phyloP scores from a whole-genome alignment of 2,888 invertebrate species.

The Linhomoeus sp. region DNA sequence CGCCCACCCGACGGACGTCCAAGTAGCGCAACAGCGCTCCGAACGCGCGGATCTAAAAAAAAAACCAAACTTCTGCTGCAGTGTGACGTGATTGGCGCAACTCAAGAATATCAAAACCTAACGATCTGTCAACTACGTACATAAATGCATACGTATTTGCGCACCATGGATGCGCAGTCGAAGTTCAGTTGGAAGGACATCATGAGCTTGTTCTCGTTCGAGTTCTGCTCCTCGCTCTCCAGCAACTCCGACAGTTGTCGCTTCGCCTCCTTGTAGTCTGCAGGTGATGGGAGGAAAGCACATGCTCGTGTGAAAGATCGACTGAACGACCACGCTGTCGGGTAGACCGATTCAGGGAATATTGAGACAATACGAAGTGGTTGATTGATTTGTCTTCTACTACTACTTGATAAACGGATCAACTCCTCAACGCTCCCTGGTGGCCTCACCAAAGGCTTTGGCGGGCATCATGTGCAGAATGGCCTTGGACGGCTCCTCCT shows the following conservation, averaged over 20 bases:
- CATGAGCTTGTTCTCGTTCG: not conserved
- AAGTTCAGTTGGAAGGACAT: not conserved
- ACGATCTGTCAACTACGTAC: not conserved
- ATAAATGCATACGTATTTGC: not conserved
- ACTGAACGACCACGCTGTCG: too few relatives aligned
- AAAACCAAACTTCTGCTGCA: not conserved
- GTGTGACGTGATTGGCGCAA: too few relatives aligned
- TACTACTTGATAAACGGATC: too few relatives aligned
- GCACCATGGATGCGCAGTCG: not conserved
- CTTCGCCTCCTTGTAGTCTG: not conserved
- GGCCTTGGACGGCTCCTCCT: not conserved
- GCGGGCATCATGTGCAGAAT: not conserved
- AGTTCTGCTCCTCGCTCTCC: not conserved
- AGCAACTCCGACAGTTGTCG: not conserved
- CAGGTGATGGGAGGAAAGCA: not conserved
- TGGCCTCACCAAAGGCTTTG: not conserved
- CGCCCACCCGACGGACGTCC: constrained; percentile 14
- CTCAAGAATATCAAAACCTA: too few relatives aligned
- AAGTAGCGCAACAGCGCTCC: constrained; percentile 19
- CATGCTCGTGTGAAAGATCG: too few relatives aligned
- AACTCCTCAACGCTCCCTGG: too few relatives aligned
- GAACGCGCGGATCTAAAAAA: constrained; percentile 14
- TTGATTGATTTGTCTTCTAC: too few relatives aligned
- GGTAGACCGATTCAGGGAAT: too few relatives aligned
- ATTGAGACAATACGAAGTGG: too few relatives aligned